Conservation (phyloP, 92 coral and sea anemone species). For the Parazoanthus atlanticus region DNA sequence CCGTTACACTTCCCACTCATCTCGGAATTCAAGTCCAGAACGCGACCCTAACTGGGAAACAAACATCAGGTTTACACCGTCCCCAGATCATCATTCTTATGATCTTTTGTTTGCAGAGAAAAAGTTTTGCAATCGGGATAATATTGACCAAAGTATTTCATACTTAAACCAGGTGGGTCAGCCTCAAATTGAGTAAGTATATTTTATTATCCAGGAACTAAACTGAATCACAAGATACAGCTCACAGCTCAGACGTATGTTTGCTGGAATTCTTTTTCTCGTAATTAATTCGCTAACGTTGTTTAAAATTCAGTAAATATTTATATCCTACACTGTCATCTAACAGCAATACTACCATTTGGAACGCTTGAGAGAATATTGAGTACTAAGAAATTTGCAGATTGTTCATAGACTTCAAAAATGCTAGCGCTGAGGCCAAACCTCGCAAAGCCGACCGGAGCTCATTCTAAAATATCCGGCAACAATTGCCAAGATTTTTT, state of each 20-base stretch:
- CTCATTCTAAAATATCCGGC: not conserved
- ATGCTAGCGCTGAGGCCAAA: not conserved
- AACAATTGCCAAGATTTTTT: not conserved
- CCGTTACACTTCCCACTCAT: conserved; percentile 83
- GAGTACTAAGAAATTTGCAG: not conserved
- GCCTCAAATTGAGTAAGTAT: not conserved
- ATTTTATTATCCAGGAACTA: not conserved
- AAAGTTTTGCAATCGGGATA: conserved; percentile 86
- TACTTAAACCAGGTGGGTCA: conserved; percentile 88
- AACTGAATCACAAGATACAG: not conserved
- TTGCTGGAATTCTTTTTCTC: not conserved
- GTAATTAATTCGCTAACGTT: not conserved
- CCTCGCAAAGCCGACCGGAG: not conserved
- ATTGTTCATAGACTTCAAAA: not conserved
- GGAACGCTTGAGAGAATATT: not conserved
- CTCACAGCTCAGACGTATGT: not conserved
- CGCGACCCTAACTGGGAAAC: conserved; percentile 55
- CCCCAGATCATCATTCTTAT: conserved; percentile 59
- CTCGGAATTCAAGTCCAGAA: conserved; percentile 87
- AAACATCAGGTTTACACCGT: conserved; percentile 53
- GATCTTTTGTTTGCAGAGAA: conserved; percentile 69
- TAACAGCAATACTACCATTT: not conserved
- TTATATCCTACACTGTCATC: not conserved
- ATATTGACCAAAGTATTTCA: conserved; percentile 92
- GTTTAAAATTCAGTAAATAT: not conserved